Base-by-base conservation (phyloP, 64 coral and sea anemone genomes). In the Stichodactyla mertensii region DNA sequence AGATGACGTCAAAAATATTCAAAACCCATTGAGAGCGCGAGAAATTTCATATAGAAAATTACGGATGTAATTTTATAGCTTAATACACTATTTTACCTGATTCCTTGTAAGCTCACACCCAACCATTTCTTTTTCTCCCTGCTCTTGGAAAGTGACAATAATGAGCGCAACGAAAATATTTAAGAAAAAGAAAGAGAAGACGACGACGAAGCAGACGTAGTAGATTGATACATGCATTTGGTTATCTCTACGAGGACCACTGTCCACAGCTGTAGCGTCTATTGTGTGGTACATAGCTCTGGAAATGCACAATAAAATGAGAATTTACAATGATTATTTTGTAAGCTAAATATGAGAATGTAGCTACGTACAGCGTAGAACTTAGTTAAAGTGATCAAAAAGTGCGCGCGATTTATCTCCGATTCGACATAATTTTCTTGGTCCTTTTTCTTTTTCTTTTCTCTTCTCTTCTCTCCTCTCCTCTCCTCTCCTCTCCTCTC, bases 121-220 rank as follows among this genome's bases (percentile, higher is more conserved):
- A 22, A 95, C 87, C 52, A 99, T 99, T 78, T 99, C 93, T 19
- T 92, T 92, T 10, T 99, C 97, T 85, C 97, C 97, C 88, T 94
- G 93, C 55, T 99, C 97, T 90, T 99, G 97, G 71, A 99, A 99
- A 7, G 97, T 99, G 15, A 99, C 97, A 54, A 99, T 99, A 19
- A 99, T 99, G 36, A 99, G 86, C 16, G 97, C 97, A 26, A 99
- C 97, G 90, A 99, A 99, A 60, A 99, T 99, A 19, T 99, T 99
- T 36, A 99, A 71, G 51, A 99, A 99, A 78, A 99, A 99, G 78
- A 99, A 99, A 27, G 93, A 92, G 78, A 99, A 99, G 22, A 99
- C 93, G 20, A 99, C 97, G 61, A 99, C 97, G 53, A 99, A 95
- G 77, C 97, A 99, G 18, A 99, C 97, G 79, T 95, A 95, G 86